A percentile compares a stretch with the other conserved stretches of the same genome.
These are phyloP conservation scores for Dreissena rostriformis DNA, from an alignment of 1,140 invertebrate species.

Conservation along the genomic window DNA sequence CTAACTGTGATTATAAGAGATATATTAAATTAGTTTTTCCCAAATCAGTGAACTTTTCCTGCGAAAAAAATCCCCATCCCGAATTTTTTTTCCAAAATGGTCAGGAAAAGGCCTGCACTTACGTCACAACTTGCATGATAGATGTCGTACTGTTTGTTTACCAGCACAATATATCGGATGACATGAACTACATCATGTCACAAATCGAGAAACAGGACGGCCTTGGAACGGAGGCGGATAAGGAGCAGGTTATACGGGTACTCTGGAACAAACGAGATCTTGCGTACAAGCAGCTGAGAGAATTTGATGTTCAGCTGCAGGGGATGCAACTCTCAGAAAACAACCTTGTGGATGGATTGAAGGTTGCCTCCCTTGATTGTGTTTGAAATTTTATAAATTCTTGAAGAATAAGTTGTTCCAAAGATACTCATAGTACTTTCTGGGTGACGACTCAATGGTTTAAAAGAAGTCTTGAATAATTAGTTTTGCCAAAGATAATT, in stretches of 20 bases:
- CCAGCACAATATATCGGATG: slow-evolving; percentile 54
- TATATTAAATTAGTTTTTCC: no score
- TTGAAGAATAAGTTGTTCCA: no score
- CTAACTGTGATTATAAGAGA: no score
- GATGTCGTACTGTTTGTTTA: slow-evolving; percentile 24
- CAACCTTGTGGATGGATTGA: slow-evolving; percentile 56
- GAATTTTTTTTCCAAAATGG: no score
- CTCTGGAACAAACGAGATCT: slow-evolving; percentile 71
- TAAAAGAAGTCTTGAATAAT: no score
- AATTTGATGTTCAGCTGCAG: slow-evolving; percentile 68
- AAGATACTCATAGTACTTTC: no score
- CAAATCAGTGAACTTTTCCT: no score
- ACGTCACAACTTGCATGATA: slow-evolving; percentile 4
- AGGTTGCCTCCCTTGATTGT: slow-evolving; percentile 31
- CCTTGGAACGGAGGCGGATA: slow-evolving; percentile 58
- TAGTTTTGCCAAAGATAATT: no score
- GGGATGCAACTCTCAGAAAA: slow-evolving; percentile 68
- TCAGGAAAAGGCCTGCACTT: no score
- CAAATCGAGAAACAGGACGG: slow-evolving; percentile 72
- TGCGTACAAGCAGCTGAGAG: slow-evolving; percentile 63
- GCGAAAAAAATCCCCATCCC: no score
- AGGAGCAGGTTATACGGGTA: slow-evolving; percentile 66
- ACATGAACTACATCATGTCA: slow-evolving; percentile 68
- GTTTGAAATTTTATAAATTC: no score
- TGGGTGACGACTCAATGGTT: no score